Percentiles rank a stretch among this genome's conserved stretches.
phyloP scores from a whole-genome alignment of 1,140 invertebrate genomes.

The Penaeus indicus region DNA sequence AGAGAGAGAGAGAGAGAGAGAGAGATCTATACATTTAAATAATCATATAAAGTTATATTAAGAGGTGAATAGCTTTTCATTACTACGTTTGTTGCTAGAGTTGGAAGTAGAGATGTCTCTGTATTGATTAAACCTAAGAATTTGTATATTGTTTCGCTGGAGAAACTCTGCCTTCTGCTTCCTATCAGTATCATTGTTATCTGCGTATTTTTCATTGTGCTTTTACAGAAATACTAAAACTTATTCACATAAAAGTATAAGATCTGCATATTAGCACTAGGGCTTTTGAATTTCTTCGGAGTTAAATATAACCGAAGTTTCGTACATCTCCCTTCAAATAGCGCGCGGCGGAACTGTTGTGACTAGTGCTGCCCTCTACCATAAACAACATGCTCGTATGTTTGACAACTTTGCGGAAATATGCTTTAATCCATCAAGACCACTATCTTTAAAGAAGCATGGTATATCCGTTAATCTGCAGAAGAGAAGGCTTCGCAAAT shows the following conservation, averaged over 20 bases:
- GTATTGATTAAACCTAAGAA: slow-evolving; percentile 38
- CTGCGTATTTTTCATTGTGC: not conserved
- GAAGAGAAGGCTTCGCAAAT: slow-evolving; percentile 28
- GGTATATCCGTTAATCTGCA: not conserved
- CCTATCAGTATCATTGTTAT: not conserved
- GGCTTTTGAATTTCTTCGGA: slow-evolving; percentile 10
- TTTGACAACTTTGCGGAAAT: slow-evolving; percentile 64
- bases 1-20: no score
- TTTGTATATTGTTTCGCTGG: not conserved
- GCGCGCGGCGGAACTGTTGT: slow-evolving; percentile 48
- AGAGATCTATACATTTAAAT: not conserved
- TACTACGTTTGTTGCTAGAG: no score
- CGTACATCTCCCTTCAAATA: slow-evolving; percentile 47
- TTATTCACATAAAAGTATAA: slow-evolving; percentile 15
- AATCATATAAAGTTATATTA: slow-evolving; percentile 10
- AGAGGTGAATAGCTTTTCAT: not conserved
- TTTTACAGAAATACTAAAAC: slow-evolving; percentile 23
- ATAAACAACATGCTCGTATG: slow-evolving; percentile 65
- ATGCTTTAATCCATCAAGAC: slow-evolving; percentile 38
- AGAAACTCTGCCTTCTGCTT: not conserved
- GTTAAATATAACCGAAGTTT: not conserved
- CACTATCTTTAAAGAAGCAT: slow-evolving; percentile 31
- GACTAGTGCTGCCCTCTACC: slow-evolving; percentile 65
- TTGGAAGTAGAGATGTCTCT: slow-evolving; percentile 16
- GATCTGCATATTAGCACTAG: not conserved